Percentiles rank a stretch among this genome's conserved stretches.
phyloP scores from a whole-genome alignment of 2,797 vertebrate species.

The Ptychobarbus kaznakovi region DNA sequence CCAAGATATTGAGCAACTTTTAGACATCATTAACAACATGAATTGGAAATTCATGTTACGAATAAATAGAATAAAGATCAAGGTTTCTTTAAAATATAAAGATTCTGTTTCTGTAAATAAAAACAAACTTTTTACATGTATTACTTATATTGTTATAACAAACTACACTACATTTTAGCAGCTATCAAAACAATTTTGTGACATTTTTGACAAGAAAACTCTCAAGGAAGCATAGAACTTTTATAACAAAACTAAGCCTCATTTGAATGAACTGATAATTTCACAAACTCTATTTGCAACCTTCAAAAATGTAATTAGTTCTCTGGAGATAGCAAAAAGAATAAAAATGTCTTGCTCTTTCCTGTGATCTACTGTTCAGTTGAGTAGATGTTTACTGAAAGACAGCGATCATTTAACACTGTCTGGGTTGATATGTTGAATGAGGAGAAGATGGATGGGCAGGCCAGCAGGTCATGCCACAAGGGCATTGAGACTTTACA shows the following conservation, averaged over 20 bases:
- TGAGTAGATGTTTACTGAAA: constrained; percentile 33
- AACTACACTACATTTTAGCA: neutral
- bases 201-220: constrained; percentile 10
- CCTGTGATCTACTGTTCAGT: constrained; percentile 14
- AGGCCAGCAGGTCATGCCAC: constrained; percentile 68
- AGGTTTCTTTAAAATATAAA: constrained; percentile 35
- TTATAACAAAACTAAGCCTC: constrained; percentile 1
- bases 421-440: constrained; percentile 45
- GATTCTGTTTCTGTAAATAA: neutral
- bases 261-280: constrained; percentile 33
- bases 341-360: neutral
- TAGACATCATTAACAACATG: constrained; percentile 63
- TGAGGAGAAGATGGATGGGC: constrained; percentile 67
- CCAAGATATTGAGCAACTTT: constrained; percentile 69
- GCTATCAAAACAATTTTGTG: neutral
- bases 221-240: neutral
- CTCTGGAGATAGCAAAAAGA: neutral
- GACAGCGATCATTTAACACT: constrained; percentile 40
- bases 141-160: constrained; percentile 35
- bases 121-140: constrained; percentile 7
- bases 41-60: too few species aligned
- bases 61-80: constrained; percentile 2
- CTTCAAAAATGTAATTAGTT: constrained; percentile 25
- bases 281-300: constrained; percentile 7
- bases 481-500: constrained; percentile 68